phyloP scores from a whole-genome alignment of 2,888 invertebrate genomes.

The Macaria notata region DNA sequence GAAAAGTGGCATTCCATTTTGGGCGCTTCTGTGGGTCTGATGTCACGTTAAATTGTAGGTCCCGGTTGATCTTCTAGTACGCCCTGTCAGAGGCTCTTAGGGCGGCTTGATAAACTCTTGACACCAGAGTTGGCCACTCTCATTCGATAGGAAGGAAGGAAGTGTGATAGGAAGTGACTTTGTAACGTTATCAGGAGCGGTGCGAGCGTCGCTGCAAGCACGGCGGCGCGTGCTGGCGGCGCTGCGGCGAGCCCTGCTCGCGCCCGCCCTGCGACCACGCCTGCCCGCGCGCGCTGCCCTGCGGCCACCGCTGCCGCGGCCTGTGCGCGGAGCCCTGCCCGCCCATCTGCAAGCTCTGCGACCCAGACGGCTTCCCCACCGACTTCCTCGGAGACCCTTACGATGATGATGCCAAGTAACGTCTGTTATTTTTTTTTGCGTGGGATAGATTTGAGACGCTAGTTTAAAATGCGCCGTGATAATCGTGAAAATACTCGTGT shows the following conservation, averaged over 20 bases:
- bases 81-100: too few species aligned
- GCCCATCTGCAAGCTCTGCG: constrained; percentile 80
- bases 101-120: too few species aligned
- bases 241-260: constrained; percentile 72
- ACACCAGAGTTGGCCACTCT: too few species aligned
- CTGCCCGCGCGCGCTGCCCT: constrained; percentile 63
- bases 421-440: too few species aligned
- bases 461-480: too few species aligned
- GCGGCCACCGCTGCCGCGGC: constrained; percentile 85
- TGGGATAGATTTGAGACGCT: too few species aligned
- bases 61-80: too few species aligned
- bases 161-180: background rate
- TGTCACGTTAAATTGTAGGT: too few species aligned
- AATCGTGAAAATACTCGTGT: too few species aligned
- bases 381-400: constrained; percentile 61
- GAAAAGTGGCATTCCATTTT: too few species aligned
- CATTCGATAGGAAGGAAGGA: too few species aligned
- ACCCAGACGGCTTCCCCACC: constrained; percentile 70
- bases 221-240: constrained; percentile 65
- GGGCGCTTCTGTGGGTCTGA: too few species aligned
- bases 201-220: constrained; percentile 75
- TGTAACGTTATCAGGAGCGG: constrained; percentile 48
- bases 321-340: constrained; percentile 89
- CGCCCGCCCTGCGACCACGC: constrained; percentile 66
- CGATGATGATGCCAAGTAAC: constrained; percentile 79